Evolutionary conservation across 37 sponge, comb jelly and placozoan species (phyloP).

Genomic region (Amphimedon queenslandica): DNA sequence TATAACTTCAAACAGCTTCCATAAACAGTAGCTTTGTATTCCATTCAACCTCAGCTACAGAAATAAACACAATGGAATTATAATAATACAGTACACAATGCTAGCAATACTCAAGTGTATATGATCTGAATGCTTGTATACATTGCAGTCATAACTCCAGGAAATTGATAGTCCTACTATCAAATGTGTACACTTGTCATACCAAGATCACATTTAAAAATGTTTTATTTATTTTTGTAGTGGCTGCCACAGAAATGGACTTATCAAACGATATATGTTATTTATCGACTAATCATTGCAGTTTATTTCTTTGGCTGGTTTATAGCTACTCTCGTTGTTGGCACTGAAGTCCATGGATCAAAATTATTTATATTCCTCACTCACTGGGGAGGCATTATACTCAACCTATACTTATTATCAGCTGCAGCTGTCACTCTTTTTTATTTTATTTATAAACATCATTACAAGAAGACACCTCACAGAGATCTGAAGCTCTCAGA

Average conservation of each 20-base stretch:
- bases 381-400: slow-evolving; percentile 35
- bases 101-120: too few relatives aligned
- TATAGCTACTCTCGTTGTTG: neutral
- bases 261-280: slow-evolving; percentile 30
- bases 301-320: slow-evolving; percentile 44
- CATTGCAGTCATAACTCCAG: too few relatives aligned
- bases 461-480: neutral
- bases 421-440: slow-evolving; percentile 18
- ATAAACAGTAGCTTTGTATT: too few relatives aligned
- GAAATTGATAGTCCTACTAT: too few relatives aligned
- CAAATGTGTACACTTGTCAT: too few relatives aligned
- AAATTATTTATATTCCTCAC: slow-evolving; percentile 47
- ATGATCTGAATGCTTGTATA: too few relatives aligned
- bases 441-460: slow-evolving; percentile 3
- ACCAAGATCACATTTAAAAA: neutral
- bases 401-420: slow-evolving; percentile 18
- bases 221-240: slow-evolving; percentile 20
- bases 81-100: too few relatives aligned
- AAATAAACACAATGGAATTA: too few relatives aligned
- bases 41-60: too few relatives aligned
- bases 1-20: too few relatives aligned
- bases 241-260: slow-evolving; percentile 38
- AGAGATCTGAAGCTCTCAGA: neutral
- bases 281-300: slow-evolving; percentile 37
- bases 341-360: neutral